phyloP scores from a whole-genome alignment of 2,113 vertebrate genomes.

The Agapornis roseicollis region DNA sequence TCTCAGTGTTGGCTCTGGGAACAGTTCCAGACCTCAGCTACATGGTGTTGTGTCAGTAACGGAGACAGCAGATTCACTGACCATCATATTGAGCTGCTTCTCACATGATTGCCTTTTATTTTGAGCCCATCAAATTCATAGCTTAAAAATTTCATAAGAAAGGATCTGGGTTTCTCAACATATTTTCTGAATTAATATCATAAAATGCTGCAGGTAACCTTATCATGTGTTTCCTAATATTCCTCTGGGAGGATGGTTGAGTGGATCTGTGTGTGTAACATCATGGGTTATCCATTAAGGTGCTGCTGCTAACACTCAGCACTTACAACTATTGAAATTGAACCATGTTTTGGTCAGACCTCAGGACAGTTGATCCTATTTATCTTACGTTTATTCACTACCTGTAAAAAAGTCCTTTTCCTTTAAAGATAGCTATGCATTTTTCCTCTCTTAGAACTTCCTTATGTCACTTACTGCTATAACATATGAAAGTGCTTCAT shows the following conservation, averaged over 20 bases:
- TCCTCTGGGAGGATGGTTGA: background rate
- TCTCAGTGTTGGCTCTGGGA: background rate
- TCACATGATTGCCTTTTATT: background rate
- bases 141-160: background rate
- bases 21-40: background rate
- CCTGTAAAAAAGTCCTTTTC: background rate
- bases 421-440: background rate
- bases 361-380: background rate
- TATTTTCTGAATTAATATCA: background rate
- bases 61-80: background rate
- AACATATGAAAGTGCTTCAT: background rate
- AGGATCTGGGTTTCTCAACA: background rate
- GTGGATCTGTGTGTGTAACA: background rate
- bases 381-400: background rate
- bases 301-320: background rate
- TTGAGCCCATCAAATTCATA: background rate
- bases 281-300: background rate
- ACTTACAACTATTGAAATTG: background rate
- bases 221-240: background rate
- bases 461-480: background rate
- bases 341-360: background rate
- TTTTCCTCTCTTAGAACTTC: background rate
- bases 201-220: background rate
- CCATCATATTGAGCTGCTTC: background rate
- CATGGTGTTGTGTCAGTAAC: background rate